Percentiles rank a stretch among this genome's conserved stretches.
These are phyloP conservation scores for Platysternon megacephalum DNA, from an alignment of 2,113 vertebrate genomes.

Conservation along the genomic window DNA sequence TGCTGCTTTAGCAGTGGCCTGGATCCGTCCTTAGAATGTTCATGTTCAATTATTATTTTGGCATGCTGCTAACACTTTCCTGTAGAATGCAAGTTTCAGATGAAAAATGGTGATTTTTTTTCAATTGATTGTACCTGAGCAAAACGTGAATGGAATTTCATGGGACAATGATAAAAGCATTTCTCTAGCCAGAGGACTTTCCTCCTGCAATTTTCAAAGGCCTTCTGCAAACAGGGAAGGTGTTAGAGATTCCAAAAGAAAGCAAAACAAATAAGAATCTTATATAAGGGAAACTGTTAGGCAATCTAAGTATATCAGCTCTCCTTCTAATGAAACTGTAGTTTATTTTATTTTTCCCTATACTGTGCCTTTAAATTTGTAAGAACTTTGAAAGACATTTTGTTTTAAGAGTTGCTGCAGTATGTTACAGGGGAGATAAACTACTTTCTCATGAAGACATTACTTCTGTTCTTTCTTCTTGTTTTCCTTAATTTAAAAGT, in stretches of 20 bases:
- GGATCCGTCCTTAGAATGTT: not conserved
- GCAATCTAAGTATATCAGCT: conserved; percentile 44
- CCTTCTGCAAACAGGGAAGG: conserved; percentile 44
- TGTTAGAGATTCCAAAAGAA: conserved; percentile 18
- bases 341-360: not conserved
- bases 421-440: not conserved
- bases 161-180: rapidly evolving
- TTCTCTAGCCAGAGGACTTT: conserved; percentile 37
- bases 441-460: not conserved
- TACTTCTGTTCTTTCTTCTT: not conserved
- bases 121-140: not conserved
- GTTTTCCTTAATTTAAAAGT: not conserved
- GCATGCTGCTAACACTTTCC: not conserved
- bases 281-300: conserved; percentile 61
- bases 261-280: not conserved
- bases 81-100: not conserved
- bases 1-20: not conserved
- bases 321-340: conserved; percentile 2
- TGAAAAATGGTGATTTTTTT: not conserved
- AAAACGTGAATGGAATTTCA: conserved; percentile 34
- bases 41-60: not conserved
- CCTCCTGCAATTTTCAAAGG: conserved; percentile 48
- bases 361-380: not conserved
- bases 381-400: not conserved
- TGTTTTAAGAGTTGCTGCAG: not conserved